Conservation (phyloP, 1,140 invertebrate genomes). For the Oedothorax gibbosus region DNA sequence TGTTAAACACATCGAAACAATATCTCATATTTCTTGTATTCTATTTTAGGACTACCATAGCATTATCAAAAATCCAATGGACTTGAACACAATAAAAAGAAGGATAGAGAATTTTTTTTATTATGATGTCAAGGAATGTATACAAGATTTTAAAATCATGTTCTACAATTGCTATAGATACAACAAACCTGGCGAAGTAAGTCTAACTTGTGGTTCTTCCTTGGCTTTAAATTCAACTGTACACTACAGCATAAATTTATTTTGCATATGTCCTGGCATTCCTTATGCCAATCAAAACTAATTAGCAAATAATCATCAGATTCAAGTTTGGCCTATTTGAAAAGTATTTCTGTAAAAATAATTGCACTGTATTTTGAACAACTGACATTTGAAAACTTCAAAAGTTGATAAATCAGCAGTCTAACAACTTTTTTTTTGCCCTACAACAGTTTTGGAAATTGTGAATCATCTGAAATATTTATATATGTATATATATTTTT, state of each 20-base stretch:
- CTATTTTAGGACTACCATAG: slow-evolving; percentile 84
- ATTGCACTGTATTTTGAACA: no score
- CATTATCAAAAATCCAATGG: slow-evolving; percentile 95
- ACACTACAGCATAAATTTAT: no score
- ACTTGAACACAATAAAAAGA: slow-evolving; percentile 97
- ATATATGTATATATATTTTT: not conserved
- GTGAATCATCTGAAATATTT: not conserved
- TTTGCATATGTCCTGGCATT: no score
- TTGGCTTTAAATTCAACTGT: no score
- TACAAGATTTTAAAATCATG: slow-evolving; percentile 98
- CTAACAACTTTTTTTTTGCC: no score
- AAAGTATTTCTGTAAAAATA: not conserved
- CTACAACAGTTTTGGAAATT: no score
- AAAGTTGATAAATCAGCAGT: no score
- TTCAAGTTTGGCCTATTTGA: not conserved
- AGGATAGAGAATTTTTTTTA: slow-evolving; percentile 96
- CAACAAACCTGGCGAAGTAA: slow-evolving; percentile 92
- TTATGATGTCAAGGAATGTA: slow-evolving; percentile 94
- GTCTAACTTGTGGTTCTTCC: not conserved
- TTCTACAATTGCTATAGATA: slow-evolving; percentile 99
- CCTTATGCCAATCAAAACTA: not conserved
- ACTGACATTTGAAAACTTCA: no score
- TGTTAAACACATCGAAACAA: no score
- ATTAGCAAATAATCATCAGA: not conserved
- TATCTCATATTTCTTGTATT: not conserved